These are phyloP conservation scores for Drosophila varians DNA, from an alignment of 1,140 invertebrate species.

Conservation along the genomic window DNA sequence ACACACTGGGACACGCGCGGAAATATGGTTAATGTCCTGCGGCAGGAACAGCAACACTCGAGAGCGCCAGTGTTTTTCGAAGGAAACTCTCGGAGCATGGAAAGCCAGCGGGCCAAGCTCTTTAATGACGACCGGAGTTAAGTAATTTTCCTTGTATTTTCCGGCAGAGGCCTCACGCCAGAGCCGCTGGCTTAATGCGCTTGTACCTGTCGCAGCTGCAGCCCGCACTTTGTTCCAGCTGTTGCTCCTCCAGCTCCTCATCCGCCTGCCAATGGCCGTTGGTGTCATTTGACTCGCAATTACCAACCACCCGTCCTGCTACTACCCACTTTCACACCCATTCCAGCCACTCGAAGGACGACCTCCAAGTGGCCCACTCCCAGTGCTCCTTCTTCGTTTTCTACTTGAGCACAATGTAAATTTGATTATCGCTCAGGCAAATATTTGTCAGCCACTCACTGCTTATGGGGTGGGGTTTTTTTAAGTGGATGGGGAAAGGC, in stretches of 20 bases:
- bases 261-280: conserved; percentile 21
- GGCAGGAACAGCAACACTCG: conserved; percentile 19
- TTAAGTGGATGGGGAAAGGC: neutral
- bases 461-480: neutral
- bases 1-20: conserved; percentile 3
- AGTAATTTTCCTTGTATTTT: conserved; percentile 69
- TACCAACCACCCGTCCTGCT: conserved; percentile 27
- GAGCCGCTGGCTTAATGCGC: conserved; percentile 55
- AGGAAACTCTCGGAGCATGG: conserved; percentile 2
- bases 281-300: conserved; percentile 61
- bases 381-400: conserved; percentile 49
- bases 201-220: conserved; percentile 62
- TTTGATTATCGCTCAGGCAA: conserved; percentile 75
- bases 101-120: conserved; percentile 19
- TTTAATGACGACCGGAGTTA: conserved; percentile 55
- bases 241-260: conserved; percentile 21
- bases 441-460: conserved; percentile 62
- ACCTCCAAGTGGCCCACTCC: conserved; percentile 34
- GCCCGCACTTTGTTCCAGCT: conserved; percentile 24
- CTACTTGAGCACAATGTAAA: conserved; percentile 74
- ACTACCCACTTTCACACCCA: neutral
- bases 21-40: conserved; percentile 43
- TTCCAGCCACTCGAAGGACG: conserved; percentile 7
- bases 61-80: conserved; percentile 14
- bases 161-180: conserved; percentile 25